Evolutionary conservation across 1,140 invertebrate genomes (phyloP).

Genomic region (Condylostylus longicornis): DNA sequence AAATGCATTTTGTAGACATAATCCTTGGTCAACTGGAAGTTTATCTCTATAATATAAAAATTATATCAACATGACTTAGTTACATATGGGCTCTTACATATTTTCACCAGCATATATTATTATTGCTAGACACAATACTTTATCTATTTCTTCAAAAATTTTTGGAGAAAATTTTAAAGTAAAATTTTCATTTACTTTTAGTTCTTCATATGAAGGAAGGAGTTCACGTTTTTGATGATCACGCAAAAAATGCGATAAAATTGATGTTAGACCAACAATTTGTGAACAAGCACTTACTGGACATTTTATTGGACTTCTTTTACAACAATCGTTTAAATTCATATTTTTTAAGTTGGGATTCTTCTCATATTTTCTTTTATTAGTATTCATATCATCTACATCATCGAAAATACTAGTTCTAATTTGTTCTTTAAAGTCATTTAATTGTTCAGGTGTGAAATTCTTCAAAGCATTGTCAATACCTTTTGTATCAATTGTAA

Average conservation of each 20-base stretch:
- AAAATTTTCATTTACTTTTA: background rate
- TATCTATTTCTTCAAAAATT: too few relatives aligned
- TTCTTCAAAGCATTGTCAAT: slow-evolving; percentile 5
- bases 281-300: slow-evolving; percentile 5
- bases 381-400: background rate
- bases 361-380: too few relatives aligned
- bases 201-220: too few relatives aligned
- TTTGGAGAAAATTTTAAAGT: background rate
- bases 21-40: slow-evolving; percentile 4
- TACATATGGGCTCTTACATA: too few relatives aligned
- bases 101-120: too few relatives aligned
- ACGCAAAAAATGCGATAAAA: slow-evolving; percentile 8
- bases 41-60: background rate
- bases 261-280: slow-evolving; percentile 8
- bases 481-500: background rate
- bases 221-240: too few relatives aligned
- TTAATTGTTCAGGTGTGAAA: slow-evolving; percentile 8
- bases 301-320: slow-evolving; percentile 7
- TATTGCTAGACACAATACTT: too few relatives aligned
- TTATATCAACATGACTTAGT: background rate
- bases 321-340: too few relatives aligned
- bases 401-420: background rate
- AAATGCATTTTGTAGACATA: slow-evolving; percentile 9
- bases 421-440: background rate
- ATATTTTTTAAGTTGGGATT: too few relatives aligned